phyloP scores from a whole-genome alignment of 1,140 invertebrate genomes.

The Harlomillsia oculata region DNA sequence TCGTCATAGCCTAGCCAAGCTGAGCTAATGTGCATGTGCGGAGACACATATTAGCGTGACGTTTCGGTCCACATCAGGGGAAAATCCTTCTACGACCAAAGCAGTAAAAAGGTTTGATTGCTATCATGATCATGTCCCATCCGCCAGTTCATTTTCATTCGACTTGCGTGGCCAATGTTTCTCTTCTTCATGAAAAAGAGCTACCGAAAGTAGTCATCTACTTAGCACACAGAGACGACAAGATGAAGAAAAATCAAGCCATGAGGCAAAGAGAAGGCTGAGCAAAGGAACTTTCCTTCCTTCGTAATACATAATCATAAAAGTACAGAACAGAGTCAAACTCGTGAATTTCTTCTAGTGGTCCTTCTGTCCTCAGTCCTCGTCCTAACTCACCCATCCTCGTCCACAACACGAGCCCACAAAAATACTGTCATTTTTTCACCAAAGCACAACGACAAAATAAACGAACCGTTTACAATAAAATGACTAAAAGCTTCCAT shows the following conservation, averaged over 20 bases:
- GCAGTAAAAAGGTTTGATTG: conserved; percentile 27
- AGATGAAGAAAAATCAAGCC: too few relatives aligned
- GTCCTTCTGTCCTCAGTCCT: neutral
- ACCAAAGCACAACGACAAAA: conserved; percentile 35
- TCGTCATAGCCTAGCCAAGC: too few relatives aligned
- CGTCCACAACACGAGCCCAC: neutral
- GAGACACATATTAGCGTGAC: conserved; percentile 29
- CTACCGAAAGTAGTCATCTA: too few relatives aligned
- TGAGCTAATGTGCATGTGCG: neutral
- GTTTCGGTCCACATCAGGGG: conserved; percentile 30
- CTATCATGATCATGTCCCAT: conserved; percentile 33
- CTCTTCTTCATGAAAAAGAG: too few relatives aligned
- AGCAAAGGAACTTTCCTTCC: too few relatives aligned
- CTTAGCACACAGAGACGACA: neutral
- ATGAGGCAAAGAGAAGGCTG: too few relatives aligned
- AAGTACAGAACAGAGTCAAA: too few relatives aligned
- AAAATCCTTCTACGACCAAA: conserved; percentile 22
- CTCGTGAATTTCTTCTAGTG: too few relatives aligned
- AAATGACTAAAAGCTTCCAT: conserved; percentile 33
- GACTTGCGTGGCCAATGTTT: conserved; percentile 21
- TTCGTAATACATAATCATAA: too few relatives aligned
- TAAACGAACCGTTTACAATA: conserved; percentile 36
- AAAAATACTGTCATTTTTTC: conserved; percentile 27
- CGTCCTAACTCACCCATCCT: neutral
- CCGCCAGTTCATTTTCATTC: conserved; percentile 27